These are phyloP conservation scores for Centrocercus urophasianus DNA, from an alignment of 2,113 vertebrate species.

Conservation along the genomic window DNA sequence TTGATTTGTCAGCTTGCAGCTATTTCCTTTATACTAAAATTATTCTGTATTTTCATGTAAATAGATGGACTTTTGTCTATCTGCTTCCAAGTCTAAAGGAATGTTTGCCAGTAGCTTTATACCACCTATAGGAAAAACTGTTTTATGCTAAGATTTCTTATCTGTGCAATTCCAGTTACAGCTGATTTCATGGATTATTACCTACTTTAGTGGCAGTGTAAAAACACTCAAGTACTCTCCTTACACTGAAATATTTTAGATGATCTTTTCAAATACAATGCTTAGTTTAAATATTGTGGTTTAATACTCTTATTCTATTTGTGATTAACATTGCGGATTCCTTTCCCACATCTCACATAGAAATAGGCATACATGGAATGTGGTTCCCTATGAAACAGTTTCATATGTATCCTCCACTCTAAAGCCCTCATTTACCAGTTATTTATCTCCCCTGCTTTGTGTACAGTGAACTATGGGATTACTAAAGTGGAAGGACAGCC, in stretches of 20 bases:
- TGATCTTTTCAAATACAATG: neutral
- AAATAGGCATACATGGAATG: neutral
- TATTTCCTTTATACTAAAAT: neutral
- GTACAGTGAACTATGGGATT: slow-evolving; percentile 85
- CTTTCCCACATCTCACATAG: accelerated
- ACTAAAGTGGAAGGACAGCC: slow-evolving; percentile 88
- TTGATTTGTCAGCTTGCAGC: neutral
- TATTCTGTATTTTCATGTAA: neutral
- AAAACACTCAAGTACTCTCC: neutral
- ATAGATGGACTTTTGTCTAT: neutral
- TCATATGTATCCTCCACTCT: neutral
- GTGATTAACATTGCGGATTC: neutral
- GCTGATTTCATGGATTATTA: slow-evolving; percentile 42
- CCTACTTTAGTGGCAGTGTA: neutral
- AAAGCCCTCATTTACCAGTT: neutral
- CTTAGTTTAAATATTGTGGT: neutral
- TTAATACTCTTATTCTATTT: neutral
- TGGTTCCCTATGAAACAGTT: neutral
- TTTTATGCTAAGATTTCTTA: slow-evolving; percentile 13
- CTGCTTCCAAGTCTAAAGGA: neutral
- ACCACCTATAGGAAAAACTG: neutral
- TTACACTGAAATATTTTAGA: neutral
- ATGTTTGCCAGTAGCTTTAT: neutral
- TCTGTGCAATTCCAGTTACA: neutral
- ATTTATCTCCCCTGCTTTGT: slow-evolving; percentile 26